Base-by-base conservation (phyloP, 1,140 invertebrate genomes). In the Gyrodactylus salaris region DNA sequence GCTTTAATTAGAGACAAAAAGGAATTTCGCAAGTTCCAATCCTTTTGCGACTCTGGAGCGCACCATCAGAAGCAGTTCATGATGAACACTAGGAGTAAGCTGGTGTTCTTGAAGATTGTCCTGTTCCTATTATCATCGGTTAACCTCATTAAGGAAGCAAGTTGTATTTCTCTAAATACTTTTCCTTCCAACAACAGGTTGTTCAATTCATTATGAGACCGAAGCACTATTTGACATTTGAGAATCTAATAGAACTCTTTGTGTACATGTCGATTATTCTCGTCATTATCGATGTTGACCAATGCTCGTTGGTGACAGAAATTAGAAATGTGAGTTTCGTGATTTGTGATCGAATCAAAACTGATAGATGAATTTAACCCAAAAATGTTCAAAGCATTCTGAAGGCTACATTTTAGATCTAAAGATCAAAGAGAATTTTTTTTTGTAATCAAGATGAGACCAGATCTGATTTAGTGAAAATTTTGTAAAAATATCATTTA, bases 201-300 rank as follows among this genome's bases (percentile, higher is more conserved):
- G 20, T 27, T 68, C 73, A 74, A 74, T 23, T 74, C 0, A 68
- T 68, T 69, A 20, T 25, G 74, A 74, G 78, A 25, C 77, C 78
- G 21, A 76, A 79, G 25, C 76, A 78, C 20, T 84, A 84, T 76
- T 74, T 84, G 16, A 79, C 78, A 68, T 76, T 79, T 76, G 83
- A 82, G 75, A 84, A 84, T 75, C 71, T 81, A 25, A 77, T 83
- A 22, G 83, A 84, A 76, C 83, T 81, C 80, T 76, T 71, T n/a
- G 26, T 71, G 21, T 71, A 71, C 23, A 25, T 25, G 1, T 25
- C 25, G 1, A 25, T 25, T 2, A 24, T 71, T 25, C 7, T 71
- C 83, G 1, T 74, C 83, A 20, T 77, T 83, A 23, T 81, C 83
- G 0, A 82, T 76, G 81, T 83, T 74, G 77, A 76, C 20, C 74